Conservation (phyloP, 2,113 vertebrate species). For the Thalassoma bifasciatum region DNA sequence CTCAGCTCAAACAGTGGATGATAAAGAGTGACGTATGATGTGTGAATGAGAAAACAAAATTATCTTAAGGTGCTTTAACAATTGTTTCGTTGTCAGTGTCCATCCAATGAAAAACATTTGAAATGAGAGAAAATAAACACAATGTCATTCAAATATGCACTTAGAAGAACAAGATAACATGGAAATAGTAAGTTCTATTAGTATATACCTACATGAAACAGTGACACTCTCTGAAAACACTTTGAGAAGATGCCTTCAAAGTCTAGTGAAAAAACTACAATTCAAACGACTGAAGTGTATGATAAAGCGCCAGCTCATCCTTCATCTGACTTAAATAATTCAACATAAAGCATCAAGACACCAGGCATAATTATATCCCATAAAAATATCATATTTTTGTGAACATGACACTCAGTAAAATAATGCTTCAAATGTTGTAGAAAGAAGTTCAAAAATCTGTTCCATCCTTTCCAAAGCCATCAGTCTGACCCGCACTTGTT, state of each 20-base stretch:
- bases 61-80: conserved; percentile 87
- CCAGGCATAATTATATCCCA: conserved; percentile 22
- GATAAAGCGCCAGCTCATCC: conserved; percentile 26
- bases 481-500: conserved; percentile 37
- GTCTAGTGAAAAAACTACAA: conserved; percentile 10
- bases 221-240: conserved; percentile 41
- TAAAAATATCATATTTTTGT: conserved; percentile 1
- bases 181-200: conserved; percentile 17
- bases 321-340: conserved; percentile 58
- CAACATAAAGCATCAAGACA: conserved; percentile 45
- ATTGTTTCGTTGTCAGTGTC: conserved; percentile 64
- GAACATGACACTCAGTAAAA: conserved; percentile 25
- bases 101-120: conserved; percentile 57
- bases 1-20: conserved; percentile 48
- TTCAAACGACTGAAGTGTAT: background rate
- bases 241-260: conserved; percentile 21
- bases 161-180: conserved; percentile 27
- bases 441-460: conserved; percentile 32
- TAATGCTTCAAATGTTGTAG: conserved; percentile 44
- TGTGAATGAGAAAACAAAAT: conserved; percentile 71
- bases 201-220: conserved; percentile 41
- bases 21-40: conserved; percentile 40
- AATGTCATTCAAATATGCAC: conserved; percentile 37
- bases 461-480: conserved; percentile 22
- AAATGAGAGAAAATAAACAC: conserved; percentile 28